Conservation (phyloP, 2,113 vertebrate species). For the Glareola pratincola region DNA sequence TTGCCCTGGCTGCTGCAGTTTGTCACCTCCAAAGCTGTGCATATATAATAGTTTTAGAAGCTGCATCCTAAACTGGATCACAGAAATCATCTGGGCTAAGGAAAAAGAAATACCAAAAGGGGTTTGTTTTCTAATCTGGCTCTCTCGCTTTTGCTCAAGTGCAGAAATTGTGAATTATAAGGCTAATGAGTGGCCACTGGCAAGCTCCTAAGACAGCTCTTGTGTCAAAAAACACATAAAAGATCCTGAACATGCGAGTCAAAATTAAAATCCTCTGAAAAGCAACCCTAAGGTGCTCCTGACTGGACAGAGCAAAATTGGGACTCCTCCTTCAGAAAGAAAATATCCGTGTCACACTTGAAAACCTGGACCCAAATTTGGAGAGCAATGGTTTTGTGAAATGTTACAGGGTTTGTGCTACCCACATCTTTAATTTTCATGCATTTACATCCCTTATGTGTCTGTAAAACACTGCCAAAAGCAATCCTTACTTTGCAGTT, state of each 20-base stretch:
- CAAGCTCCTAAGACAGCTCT: neutral
- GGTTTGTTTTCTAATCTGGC: neutral
- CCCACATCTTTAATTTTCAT: neutral
- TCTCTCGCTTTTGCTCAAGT: neutral
- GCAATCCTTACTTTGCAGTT: neutral
- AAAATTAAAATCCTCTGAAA: neutral
- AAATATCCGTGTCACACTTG: rapidly evolving
- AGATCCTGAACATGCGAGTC: neutral
- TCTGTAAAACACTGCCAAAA: neutral
- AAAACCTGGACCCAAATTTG: neutral
- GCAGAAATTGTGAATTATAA: neutral
- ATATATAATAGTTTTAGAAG: neutral
- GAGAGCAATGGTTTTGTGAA: neutral
- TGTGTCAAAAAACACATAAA: neutral
- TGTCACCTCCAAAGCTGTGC: neutral
- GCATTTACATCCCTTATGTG: neutral
- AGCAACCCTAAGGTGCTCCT: neutral
- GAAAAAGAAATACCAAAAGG: neutral
- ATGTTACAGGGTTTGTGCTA: neutral
- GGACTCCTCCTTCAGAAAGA: neutral
- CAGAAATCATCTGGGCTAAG: neutral
- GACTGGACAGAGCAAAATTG: neutral
- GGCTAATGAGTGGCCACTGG: neutral
- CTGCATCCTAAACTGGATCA: neutral
- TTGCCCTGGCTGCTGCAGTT: neutral